A percentile compares a stretch with the other conserved stretches of the same genome.
These are phyloP conservation scores for Heliconius hortense DNA, from an alignment of 2,888 invertebrate species.

Conservation along the genomic window DNA sequence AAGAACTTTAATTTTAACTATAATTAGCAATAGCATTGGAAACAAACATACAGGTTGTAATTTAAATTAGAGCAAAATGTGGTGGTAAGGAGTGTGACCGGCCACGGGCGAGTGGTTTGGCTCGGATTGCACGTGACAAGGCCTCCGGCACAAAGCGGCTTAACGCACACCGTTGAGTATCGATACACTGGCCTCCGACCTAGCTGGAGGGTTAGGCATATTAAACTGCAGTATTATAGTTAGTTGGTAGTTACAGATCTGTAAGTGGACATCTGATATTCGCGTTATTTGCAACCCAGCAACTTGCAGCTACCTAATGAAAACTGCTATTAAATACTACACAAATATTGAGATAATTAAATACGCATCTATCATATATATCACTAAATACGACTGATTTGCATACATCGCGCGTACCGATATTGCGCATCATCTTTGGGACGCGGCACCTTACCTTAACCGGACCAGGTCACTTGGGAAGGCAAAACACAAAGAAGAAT, in stretches of 20 bases:
- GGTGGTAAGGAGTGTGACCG: slow-evolving; percentile 32
- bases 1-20: background rate
- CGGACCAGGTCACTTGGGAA: slow-evolving; percentile 25
- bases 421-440: slow-evolving; percentile 11
- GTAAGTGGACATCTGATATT: background rate
- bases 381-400: slow-evolving; percentile 1
- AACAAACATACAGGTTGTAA: slow-evolving; percentile 10
- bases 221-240: slow-evolving; percentile 13
- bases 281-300: background rate
- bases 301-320: background rate
- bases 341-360: background rate
- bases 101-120: slow-evolving; percentile 35
- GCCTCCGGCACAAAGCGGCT: slow-evolving; percentile 36
- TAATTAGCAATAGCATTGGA: background rate
- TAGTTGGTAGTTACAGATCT: slow-evolving; percentile 9
- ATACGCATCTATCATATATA: background rate
- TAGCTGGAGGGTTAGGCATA: slow-evolving; percentile 20
- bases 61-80: slow-evolving; percentile 33
- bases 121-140: slow-evolving; percentile 38
- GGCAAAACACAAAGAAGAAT: slow-evolving; percentile 18
- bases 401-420: slow-evolving; percentile 7
- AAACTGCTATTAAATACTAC: background rate
- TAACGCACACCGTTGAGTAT: slow-evolving; percentile 26
- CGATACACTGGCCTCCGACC: slow-evolving; percentile 23
- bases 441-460: slow-evolving; percentile 25